phyloP scores from a whole-genome alignment of 2,113 vertebrate genomes.

The Platysteira castanea region DNA sequence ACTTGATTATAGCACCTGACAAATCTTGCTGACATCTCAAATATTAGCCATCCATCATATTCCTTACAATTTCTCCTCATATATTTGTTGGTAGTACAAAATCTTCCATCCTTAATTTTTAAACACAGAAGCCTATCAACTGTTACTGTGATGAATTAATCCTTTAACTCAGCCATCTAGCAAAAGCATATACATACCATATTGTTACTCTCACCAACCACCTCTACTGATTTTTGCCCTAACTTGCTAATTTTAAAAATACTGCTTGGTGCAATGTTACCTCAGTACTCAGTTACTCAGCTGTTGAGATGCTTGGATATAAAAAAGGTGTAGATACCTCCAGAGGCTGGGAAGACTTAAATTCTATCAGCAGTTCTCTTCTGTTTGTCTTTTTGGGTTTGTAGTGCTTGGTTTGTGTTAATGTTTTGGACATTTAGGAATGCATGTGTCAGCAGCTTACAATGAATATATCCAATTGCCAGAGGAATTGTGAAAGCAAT shows the following conservation, averaged over 20 bases:
- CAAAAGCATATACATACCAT: neutral
- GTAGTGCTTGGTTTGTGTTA: neutral
- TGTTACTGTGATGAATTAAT: neutral
- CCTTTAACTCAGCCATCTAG: neutral
- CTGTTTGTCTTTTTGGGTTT: neutral
- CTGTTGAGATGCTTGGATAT: neutral
- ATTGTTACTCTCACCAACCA: neutral
- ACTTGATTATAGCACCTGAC: neutral
- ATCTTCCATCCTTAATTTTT: neutral
- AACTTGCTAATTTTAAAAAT: neutral
- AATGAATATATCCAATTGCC: neutral
- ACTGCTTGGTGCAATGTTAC: neutral
- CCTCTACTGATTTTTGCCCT: neutral
- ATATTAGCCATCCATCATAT: neutral
- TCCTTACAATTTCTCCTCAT: neutral
- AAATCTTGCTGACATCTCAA: neutral
- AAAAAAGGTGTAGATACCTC: neutral
- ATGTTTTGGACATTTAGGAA: neutral
- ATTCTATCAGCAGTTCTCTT: neutral
- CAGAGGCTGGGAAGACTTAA: neutral
- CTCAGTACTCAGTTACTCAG: neutral
- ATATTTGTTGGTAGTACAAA: neutral
- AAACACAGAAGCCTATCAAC: neutral
- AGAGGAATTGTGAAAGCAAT: neutral
- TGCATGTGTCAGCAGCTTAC: accelerated